Evolutionary conservation across 2,113 vertebrate species (phyloP).

Genomic region (Calyptomena viridis): DNA sequence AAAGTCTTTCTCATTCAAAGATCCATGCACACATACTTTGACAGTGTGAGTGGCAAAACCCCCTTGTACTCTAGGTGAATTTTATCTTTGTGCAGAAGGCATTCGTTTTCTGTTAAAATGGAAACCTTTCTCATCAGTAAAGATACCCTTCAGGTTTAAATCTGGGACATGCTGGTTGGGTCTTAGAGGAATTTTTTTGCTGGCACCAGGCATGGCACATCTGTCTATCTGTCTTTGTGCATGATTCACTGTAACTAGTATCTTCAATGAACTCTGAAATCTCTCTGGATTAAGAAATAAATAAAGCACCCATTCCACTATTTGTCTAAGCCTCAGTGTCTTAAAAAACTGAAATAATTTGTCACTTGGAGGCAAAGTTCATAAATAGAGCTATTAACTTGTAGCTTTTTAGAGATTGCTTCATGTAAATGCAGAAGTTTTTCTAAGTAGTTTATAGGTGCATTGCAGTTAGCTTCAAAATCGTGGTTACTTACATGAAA

Average conservation of each 20-base stretch:
- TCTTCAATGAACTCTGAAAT: not conserved
- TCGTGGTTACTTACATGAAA: not conserved
- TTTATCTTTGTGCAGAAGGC: not conserved
- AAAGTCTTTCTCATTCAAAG: not conserved
- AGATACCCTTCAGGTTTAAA: not conserved
- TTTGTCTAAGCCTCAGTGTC: not conserved
- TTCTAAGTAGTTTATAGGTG: not conserved
- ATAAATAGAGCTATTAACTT: not conserved
- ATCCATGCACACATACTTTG: not conserved
- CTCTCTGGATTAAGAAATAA: not conserved
- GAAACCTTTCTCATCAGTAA: not conserved
- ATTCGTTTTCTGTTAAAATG: not conserved
- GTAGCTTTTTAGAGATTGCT: not conserved
- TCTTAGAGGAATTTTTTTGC: accelerated
- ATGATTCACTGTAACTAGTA: not conserved
- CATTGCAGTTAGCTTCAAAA: not conserved
- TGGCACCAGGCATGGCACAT: not conserved
- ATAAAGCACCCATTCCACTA: not conserved
- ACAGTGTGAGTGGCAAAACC: not conserved
- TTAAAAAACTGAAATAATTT: not conserved
- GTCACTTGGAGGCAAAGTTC: not conserved
- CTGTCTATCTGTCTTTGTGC: not conserved
- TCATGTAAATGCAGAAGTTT: not conserved
- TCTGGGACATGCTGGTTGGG: not conserved
- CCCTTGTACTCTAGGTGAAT: not conserved